phyloP scores from a whole-genome alignment of 2,888 invertebrate species.

The Eristalis arbustorum region DNA sequence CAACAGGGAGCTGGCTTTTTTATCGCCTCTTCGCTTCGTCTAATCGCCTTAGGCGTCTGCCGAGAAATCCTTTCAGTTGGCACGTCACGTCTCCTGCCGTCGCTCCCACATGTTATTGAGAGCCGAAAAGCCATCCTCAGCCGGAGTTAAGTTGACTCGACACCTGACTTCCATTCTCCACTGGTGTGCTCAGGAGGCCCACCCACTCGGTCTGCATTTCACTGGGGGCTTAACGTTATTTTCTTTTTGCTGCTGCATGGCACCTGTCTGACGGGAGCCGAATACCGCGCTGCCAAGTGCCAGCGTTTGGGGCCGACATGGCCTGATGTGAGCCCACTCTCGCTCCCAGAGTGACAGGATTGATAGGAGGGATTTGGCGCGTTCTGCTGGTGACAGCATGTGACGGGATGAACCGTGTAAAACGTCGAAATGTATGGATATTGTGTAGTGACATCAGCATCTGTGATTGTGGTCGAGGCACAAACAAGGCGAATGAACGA shows the following conservation, averaged over 20 bases:
- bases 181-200: conserved; percentile 21
- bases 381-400: conserved; percentile 50
- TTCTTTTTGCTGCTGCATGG: conserved; percentile 28
- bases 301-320: not conserved
- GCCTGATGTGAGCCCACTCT: not conserved
- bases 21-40: not conserved
- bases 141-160: conserved; percentile 31
- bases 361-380: conserved; percentile 56
- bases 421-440: conserved; percentile 39
- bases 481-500: conserved; percentile 3
- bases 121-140: conserved; percentile 27
- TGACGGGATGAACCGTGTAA: conserved; percentile 39
- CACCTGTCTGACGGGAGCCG: conserved; percentile 55
- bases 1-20: conserved; percentile 6
- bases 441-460: conserved; percentile 14
- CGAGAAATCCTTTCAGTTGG: conserved; percentile 32
- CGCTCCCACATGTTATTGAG: conserved; percentile 1
- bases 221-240: conserved; percentile 9
- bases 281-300: conserved; percentile 11
- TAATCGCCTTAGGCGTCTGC: conserved; percentile 20
- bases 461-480: conserved; percentile 50
- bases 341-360: conserved; percentile 18
- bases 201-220: conserved; percentile 2
- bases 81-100: conserved; percentile 1
- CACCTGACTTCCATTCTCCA: conserved; percentile 33